Conservation (phyloP, 92 coral and sea anemone genomes). For the Siderastrea radians region DNA sequence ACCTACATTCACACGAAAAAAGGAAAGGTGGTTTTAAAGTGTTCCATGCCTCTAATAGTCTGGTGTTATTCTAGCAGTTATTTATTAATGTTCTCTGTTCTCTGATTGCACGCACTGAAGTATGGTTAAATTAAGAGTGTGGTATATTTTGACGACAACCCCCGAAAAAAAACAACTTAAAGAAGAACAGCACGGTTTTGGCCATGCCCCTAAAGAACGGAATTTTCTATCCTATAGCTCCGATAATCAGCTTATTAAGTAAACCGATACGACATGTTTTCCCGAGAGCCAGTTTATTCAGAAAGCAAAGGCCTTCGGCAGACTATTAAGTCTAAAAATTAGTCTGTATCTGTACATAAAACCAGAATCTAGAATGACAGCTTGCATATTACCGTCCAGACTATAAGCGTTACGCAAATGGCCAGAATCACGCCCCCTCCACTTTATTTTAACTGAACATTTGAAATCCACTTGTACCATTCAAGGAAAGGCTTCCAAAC, state of each 20-base stretch:
- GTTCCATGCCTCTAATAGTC: background rate
- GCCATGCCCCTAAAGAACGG: constrained; percentile 6
- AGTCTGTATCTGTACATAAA: background rate
- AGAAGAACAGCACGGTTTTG: constrained; percentile 15
- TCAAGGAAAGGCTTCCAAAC: background rate
- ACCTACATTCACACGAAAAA: background rate
- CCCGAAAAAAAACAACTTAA: background rate
- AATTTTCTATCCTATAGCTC: constrained; percentile 6
- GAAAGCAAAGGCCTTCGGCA: constrained; percentile 5
- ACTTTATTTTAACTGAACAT: background rate
- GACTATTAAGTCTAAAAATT: background rate
- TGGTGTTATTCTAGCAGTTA: background rate
- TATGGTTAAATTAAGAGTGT: background rate
- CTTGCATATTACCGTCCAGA: background rate
- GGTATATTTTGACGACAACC: constrained; percentile 20
- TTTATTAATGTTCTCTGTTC: background rate
- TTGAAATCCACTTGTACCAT: background rate
- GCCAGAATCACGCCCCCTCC: constrained; percentile 23
- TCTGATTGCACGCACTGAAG: constrained; percentile 1
- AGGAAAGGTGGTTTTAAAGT: background rate
- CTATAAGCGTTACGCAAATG: background rate
- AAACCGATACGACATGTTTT: constrained; percentile 17
- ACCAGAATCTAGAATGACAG: background rate
- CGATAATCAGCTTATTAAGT: constrained; percentile 40
- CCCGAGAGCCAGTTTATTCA: constrained; percentile 9